phyloP scores from a whole-genome alignment of 2,888 invertebrate species.

The Tetranychus truncatus region DNA sequence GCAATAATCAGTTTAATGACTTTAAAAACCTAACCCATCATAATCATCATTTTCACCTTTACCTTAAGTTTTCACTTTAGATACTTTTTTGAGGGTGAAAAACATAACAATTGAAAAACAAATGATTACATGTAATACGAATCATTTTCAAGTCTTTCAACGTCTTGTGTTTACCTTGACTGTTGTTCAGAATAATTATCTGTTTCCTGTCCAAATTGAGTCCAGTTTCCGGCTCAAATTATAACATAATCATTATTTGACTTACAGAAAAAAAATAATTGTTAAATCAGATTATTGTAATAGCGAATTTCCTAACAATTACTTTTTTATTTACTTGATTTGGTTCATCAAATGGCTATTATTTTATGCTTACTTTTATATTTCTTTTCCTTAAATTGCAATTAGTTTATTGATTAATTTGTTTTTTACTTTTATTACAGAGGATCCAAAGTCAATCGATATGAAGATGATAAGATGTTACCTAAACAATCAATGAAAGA shows the following conservation, averaged over 20 bases:
- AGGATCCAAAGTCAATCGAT: neutral
- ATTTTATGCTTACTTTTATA: too few relatives aligned
- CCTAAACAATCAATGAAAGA: constrained; percentile 8
- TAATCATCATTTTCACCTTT: neutral
- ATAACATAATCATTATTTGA: too few relatives aligned
- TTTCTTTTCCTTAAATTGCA: too few relatives aligned
- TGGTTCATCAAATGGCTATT: too few relatives aligned
- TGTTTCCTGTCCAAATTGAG: neutral
- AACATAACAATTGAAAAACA: neutral
- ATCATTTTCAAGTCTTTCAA: neutral
- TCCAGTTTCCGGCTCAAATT: neutral
- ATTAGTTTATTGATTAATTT: neutral
- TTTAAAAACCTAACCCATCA: neutral
- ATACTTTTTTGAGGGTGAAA: neutral
- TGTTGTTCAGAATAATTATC: neutral
- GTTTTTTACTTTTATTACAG: neutral
- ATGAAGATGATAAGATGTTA: neutral
- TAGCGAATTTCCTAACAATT: too few relatives aligned
- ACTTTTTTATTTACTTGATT: too few relatives aligned
- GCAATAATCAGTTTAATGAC: neutral
- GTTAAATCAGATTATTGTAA: too few relatives aligned
- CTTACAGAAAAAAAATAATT: too few relatives aligned
- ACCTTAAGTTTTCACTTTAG: neutral
- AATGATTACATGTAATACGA: neutral
- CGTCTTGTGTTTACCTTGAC: neutral